Conservation (phyloP, 2,113 vertebrate species). For the Eidolon helvum region DNA sequence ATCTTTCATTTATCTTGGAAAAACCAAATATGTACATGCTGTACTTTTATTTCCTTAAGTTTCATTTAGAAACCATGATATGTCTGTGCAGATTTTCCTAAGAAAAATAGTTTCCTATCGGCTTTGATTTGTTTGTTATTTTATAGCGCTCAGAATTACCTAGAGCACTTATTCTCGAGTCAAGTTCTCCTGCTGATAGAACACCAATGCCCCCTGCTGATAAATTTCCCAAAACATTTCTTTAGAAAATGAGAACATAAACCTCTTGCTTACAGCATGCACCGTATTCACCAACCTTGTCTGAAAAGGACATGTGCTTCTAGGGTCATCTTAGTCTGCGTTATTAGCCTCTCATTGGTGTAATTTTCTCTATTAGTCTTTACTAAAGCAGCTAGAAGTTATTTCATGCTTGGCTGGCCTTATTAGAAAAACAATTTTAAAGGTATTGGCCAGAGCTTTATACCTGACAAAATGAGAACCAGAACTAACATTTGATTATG, state of each 20-base stretch:
- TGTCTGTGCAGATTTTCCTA: slow-evolving; percentile 61
- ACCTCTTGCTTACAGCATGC: not conserved
- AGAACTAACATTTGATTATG: slow-evolving; percentile 58
- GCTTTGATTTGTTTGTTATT: slow-evolving; percentile 72
- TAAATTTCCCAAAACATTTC: slow-evolving; percentile 30
- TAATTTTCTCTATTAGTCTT: slow-evolving; percentile 63
- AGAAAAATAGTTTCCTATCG: slow-evolving; percentile 52
- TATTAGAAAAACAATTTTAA: slow-evolving; percentile 64
- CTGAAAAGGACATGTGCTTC: not conserved
- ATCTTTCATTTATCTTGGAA: slow-evolving; percentile 55
- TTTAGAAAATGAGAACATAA: not conserved
- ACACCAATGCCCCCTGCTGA: slow-evolving; percentile 78
- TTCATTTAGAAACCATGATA: slow-evolving; percentile 55
- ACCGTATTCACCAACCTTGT: not conserved
- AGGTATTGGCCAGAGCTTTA: slow-evolving; percentile 34
- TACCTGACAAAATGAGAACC: slow-evolving; percentile 50
- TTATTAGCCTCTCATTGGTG: slow-evolving; percentile 40
- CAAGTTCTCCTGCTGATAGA: slow-evolving; percentile 56
- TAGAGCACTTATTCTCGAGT: slow-evolving; percentile 13
- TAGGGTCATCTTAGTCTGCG: slow-evolving; percentile 12
- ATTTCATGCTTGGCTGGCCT: slow-evolving; percentile 50
- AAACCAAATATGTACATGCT: slow-evolving; percentile 54
- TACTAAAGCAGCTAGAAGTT: slow-evolving; percentile 31
- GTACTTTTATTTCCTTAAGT: slow-evolving; percentile 68
- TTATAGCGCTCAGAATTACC: slow-evolving; percentile 48